These are phyloP conservation scores for Drusus annulatus DNA, from an alignment of 1,140 invertebrate genomes.

Conservation along the genomic window DNA sequence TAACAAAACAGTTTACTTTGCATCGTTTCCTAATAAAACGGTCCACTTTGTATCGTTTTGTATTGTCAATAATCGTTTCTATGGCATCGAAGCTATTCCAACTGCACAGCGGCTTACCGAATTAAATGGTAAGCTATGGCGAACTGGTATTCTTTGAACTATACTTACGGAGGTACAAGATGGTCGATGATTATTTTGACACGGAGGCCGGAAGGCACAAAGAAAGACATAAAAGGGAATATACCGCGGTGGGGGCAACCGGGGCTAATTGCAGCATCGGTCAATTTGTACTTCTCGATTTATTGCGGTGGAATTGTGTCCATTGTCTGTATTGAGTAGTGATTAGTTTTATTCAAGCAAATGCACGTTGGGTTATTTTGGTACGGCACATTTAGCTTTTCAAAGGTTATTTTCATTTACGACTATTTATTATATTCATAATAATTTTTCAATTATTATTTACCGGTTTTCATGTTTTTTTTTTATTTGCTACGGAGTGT, in stretches of 20 bases:
- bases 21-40: no score
- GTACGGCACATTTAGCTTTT: no score
- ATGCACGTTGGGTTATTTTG: no score
- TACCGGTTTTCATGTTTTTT: no score
- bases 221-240: slow-evolving; percentile 46
- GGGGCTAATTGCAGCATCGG: slow-evolving; percentile 19
- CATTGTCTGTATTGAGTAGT: neutral
- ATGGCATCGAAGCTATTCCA: neutral
- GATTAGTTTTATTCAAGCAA: no score
- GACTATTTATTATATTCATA: no score
- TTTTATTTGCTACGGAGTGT: no score
- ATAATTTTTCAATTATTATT: no score
- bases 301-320: slow-evolving; percentile 13
- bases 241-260: slow-evolving; percentile 30
- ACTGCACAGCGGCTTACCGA: slow-evolving; percentile 13
- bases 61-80: no score
- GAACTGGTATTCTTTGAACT: slow-evolving; percentile 2
- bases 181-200: slow-evolving; percentile 45
- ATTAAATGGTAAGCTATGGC: slow-evolving; percentile 3
- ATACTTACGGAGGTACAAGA: slow-evolving; percentile 7
- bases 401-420: no score
- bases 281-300: slow-evolving; percentile 20
- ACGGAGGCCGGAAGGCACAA: slow-evolving; percentile 43
- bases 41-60: no score
- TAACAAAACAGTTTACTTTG: no score